Evolutionary conservation across 2,888 invertebrate genomes (phyloP), one percentile per base, ranked within the genome.

Genomic region (Crossocerus cetratus): DNA sequence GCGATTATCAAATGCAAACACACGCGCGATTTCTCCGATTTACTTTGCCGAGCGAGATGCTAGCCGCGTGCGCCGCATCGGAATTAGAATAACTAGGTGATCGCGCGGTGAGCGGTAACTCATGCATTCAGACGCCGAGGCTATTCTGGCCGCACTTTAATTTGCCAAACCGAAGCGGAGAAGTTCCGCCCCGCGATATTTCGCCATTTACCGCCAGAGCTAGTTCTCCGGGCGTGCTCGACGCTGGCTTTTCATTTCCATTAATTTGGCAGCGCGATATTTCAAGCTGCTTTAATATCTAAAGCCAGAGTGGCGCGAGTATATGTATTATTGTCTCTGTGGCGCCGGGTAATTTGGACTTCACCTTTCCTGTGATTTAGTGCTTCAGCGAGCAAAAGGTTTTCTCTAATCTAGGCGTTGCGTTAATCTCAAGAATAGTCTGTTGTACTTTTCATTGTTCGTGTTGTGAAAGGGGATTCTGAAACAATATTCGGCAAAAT

Each of bases 231-330:
- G 3, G 14, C 21, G 14, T 2, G 42, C n/a, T 14, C 14, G 18
- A n/a, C 42, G 57, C 57, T 23, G 61, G 42, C 60, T 69, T 72
- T 75, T 69, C 69, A 22, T 62, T 63, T 49, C 71, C 65, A 43
- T 72, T 76, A 76, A 79, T 73, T 59, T 56, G 13, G 44, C 65
- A 65, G 61, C 43, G 65, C 54, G 62, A 63, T 66, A 72, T 67
- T 72, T 69, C 65, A 18, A 64, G 54, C 56, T 64, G 62, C 72
- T 76, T 76, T 73, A 76, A 76, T 78, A 79, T 79, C 73, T 67
- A 65, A 66, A 57, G 54, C 76, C 72, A 42, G 65, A 73, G 70
- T 65, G 49, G 58, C 53, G 66, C 67, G 43, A 43, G 43, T 61
- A 65, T 71, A 49, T 64, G 70, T 49, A 61, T 72, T 79, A 75